Base-by-base conservation (phyloP, 2,797 vertebrate species). In the Yasuhikotakia modesta region DNA sequence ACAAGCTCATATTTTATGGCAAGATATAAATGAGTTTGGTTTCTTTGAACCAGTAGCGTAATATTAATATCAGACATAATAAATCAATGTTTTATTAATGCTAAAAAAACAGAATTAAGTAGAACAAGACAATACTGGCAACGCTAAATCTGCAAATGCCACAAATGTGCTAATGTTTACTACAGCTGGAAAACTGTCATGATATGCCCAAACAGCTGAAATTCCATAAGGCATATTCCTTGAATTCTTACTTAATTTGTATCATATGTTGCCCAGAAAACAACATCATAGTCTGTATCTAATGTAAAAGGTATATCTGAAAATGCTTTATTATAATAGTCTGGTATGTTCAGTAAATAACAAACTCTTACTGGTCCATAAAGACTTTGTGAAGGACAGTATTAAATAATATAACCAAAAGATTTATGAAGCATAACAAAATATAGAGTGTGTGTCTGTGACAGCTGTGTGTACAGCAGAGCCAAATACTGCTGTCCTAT, bases 111-210 rank as follows among this genome's bases (percentile, higher is more conserved):
- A 19, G 68, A 78, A 70, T 8, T n/a, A 52, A 78, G 46, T 43
- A 43, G 16, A 63, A 53, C 19, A 77, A 60, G 52, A 48, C 35
- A 68, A 68, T n/a, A 21, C 13, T 6, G 52, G 27, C 55, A 52
- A 13, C 4, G 46, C 58, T 61, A 63, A 66, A 75, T 64, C 27
- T 58, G 39, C 22, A 27, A 71, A 53, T 1, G 24, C 24, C 13
- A 12, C 55, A 77, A 70, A 45, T 69, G 60, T 70, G 24, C 55
- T 78, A 24, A 78, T 70, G 76, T 78, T 78, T 78, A 78, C 67
- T 70, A 70, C 45, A 63, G 32, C 46, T 57, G 4, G n/a, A 67
- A 22, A 21, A 46, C 52, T 11, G 13, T 35, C 24, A 5, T 57
- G 21, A 57, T 57, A 14, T 4, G 17, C 43, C 70, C 19, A 2